phyloP scores from a whole-genome alignment of 2,888 invertebrate genomes.

The Eugnorisma glareosa region DNA sequence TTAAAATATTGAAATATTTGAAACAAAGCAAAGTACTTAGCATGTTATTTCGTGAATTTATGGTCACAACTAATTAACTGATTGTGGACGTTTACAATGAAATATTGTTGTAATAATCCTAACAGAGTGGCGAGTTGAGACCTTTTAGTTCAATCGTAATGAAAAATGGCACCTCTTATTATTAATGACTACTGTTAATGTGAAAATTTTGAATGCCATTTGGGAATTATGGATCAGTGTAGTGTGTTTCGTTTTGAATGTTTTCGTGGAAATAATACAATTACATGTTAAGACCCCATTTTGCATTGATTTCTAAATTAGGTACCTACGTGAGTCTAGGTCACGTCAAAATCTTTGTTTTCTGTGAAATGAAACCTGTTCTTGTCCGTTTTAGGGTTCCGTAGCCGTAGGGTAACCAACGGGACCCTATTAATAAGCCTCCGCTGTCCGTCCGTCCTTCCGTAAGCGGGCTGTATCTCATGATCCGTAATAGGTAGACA shows the following conservation, averaged over 20 bases:
- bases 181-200: slow-evolving; percentile 31
- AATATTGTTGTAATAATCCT: slow-evolving; percentile 68
- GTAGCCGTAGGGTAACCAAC: too few relatives aligned
- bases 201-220: slow-evolving; percentile 27
- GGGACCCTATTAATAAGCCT: too few relatives aligned
- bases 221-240: slow-evolving; percentile 13
- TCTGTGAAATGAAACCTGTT: neutral
- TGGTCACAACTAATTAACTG: slow-evolving; percentile 72
- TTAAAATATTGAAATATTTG: slow-evolving; percentile 53
- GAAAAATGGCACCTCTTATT: slow-evolving; percentile 57
- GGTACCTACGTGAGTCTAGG: too few relatives aligned
- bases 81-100: slow-evolving; percentile 71
- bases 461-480: too few relatives aligned
- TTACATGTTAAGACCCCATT: neutral
- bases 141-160: slow-evolving; percentile 64
- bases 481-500: too few relatives aligned
- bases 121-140: slow-evolving; percentile 64
- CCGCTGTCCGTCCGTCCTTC: too few relatives aligned
- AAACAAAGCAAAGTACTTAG: slow-evolving; percentile 63
- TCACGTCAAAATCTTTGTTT: neutral
- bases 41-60: slow-evolving; percentile 68
- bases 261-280: neutral
- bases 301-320: neutral
- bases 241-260: slow-evolving; percentile 6
- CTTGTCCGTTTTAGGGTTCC: too few relatives aligned